Conservation (phyloP, 2,888 invertebrate genomes). For the Erebia epiphron region DNA sequence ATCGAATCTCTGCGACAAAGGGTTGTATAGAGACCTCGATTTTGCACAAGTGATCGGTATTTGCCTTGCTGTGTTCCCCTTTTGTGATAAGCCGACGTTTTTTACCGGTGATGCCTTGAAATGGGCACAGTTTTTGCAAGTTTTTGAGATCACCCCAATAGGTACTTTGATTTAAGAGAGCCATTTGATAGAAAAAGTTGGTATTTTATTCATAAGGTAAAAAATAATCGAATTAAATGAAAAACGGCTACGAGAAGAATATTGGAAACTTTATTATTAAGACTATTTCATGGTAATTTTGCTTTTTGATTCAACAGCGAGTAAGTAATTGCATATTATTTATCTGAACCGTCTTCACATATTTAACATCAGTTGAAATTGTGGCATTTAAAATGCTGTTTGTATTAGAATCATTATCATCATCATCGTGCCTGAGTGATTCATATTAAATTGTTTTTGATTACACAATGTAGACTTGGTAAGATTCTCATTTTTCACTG, state of each 20-base stretch:
- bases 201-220: neutral
- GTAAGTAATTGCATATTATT: neutral
- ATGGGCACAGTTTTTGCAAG: conserved; percentile 51
- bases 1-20: conserved; percentile 81
- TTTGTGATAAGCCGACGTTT: conserved; percentile 67
- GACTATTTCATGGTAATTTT: neutral
- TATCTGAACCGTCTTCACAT: conserved; percentile 25
- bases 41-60: conserved; percentile 75
- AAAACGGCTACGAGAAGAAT: neutral
- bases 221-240: neutral
- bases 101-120: conserved; percentile 56
- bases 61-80: conserved; percentile 72
- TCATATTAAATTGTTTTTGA: conserved; percentile 68
- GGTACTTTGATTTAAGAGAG: neutral
- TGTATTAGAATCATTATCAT: conserved; percentile 58
- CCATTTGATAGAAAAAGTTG: neutral
- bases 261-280: neutral
- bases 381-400: conserved; percentile 61
- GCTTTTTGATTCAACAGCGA: neutral
- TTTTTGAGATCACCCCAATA: conserved; percentile 19
- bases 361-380: conserved; percentile 42
- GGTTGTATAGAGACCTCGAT: conserved; percentile 78
- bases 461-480: conserved; percentile 58
- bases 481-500: conserved; percentile 14
- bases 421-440: conserved; percentile 57